phyloP scores from a whole-genome alignment of 2,113 vertebrate genomes.

The Coryphaenoides rupestris region DNA sequence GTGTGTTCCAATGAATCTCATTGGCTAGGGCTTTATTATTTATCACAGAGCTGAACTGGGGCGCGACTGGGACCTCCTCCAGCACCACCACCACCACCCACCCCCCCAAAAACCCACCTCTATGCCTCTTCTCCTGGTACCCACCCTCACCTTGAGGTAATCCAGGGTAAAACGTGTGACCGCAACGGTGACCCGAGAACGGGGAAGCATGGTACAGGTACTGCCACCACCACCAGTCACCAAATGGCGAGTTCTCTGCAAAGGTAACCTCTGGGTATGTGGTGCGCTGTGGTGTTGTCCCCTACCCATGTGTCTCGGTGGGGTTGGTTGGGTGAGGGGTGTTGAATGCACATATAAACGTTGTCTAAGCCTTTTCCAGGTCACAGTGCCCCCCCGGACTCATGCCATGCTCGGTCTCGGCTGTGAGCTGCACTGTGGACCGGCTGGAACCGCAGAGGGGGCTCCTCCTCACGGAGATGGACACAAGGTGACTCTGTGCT shows the following conservation, averaged over 20 bases:
- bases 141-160: too few species aligned
- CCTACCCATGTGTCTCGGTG: slow-evolving; percentile 6
- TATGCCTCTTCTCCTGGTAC: too few species aligned
- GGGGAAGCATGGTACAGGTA: too few species aligned
- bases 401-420: slow-evolving; percentile 21
- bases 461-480: slow-evolving; percentile 28
- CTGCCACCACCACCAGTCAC: too few species aligned
- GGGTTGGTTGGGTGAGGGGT: too few species aligned
- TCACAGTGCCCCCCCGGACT: slow-evolving; percentile 35
- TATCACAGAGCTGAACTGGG: slow-evolving; percentile 68
- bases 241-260: too few species aligned
- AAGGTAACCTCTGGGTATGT: slow-evolving; percentile 30
- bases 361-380: slow-evolving; percentile 71
- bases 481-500: slow-evolving; percentile 47
- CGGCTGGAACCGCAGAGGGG: slow-evolving; percentile 27
- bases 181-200: too few species aligned
- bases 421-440: slow-evolving; percentile 19
- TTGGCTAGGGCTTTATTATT: slow-evolving; percentile 73
- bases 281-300: too few species aligned
- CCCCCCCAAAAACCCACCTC: slow-evolving; percentile 31
- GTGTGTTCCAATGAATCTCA: slow-evolving; percentile 67
- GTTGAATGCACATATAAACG: slow-evolving; percentile 15
- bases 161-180: too few species aligned
- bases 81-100: slow-evolving; percentile 40
- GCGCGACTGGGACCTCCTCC: too few species aligned